Base-by-base conservation (phyloP, 37 sponge, comb jelly and placozoan genomes). In the Mnemiopsis leidyi region DNA sequence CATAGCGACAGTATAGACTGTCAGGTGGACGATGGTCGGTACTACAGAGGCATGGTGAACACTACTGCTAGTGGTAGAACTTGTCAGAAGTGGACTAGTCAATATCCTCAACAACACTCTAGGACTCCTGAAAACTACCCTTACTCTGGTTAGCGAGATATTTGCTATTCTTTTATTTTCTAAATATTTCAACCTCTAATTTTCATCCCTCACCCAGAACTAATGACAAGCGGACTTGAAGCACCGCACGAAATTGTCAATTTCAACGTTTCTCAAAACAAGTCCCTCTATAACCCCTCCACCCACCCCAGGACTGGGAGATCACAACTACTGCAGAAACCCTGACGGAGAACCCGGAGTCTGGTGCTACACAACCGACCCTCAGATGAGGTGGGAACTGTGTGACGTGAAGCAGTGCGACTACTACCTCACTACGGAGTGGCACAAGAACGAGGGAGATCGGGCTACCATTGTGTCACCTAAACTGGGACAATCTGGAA, bases 51-150 rank as follows among this genome's bases (percentile, higher is more conserved):
- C 32, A 85, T 25, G 1, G 29, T n/a, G 3, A 85, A 40, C 61
- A 39, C 21, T 0, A 85, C 90, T 26, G 90, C 61, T 13, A 33
- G 36, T 18, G 90, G 90, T 32, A 28, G 9, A 7, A 28, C 40
- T 21, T 85, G 90, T 40, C 90, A 85, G 61, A 40, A 40, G 61
- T 85, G 90, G 90, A 40, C 90, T 16, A 85, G 90, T 85, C 90
- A 85, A 28, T 32, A 38, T n/a, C 90, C 90, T 20, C 23, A 40
- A 25, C 24, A 5, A 28, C 90, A 85, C 48, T 0, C 0, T 29
- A 3, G 30, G 29, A 40, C 90, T n/a, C 36, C 82, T 20, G 82
- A 79, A 29, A 79, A 32, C 37, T 79, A 79, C 82, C 82, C 82
- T 31, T 79, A 79, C 82, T 36, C 37, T 33, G 82, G 82, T 79